Conservation (phyloP, 2,113 vertebrate species). For the Clupea harengus region DNA sequence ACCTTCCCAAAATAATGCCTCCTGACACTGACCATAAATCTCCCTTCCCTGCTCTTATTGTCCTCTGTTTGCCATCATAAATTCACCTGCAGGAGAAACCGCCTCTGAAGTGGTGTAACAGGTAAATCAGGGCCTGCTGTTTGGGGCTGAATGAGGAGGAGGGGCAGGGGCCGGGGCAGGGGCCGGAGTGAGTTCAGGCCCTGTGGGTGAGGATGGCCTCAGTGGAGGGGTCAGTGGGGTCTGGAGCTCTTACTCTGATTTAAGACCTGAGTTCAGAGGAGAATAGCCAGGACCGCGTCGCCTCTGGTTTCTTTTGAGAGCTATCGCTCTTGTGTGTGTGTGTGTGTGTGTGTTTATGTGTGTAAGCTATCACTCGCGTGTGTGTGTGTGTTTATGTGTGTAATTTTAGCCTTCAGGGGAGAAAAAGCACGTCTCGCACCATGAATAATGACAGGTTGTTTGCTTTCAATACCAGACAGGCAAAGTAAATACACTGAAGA, state of each 20-base stretch:
- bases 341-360: slow-evolving; percentile 41
- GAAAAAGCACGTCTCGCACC: slow-evolving; percentile 55
- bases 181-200: slow-evolving; percentile 30
- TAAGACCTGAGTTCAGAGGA: slow-evolving; percentile 70
- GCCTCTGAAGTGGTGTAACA: slow-evolving; percentile 51
- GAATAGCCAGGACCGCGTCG: slow-evolving; percentile 47
- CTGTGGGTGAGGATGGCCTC: slow-evolving; percentile 63
- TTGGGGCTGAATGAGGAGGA: slow-evolving; percentile 15
- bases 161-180: slow-evolving; percentile 32
- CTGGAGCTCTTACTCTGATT: slow-evolving; percentile 68
- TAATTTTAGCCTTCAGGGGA: slow-evolving; percentile 70
- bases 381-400: slow-evolving; percentile 47
- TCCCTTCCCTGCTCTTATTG: slow-evolving; percentile 62
- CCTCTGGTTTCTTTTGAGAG: slow-evolving; percentile 68
- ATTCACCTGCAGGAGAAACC: slow-evolving; percentile 57
- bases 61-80: slow-evolving; percentile 62
- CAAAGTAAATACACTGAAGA: slow-evolving; percentile 76
- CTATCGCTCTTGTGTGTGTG: slow-evolving; percentile 70
- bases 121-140: slow-evolving; percentile 50
- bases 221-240: slow-evolving; percentile 68
- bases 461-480: slow-evolving; percentile 75
- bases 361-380: slow-evolving; percentile 78
- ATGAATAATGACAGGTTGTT: slow-evolving; percentile 80
- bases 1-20: slow-evolving; percentile 58
- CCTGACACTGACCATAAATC: slow-evolving; percentile 62